Base-by-base conservation (phyloP, 2,797 vertebrate species). In the Antennarius maculatus region DNA sequence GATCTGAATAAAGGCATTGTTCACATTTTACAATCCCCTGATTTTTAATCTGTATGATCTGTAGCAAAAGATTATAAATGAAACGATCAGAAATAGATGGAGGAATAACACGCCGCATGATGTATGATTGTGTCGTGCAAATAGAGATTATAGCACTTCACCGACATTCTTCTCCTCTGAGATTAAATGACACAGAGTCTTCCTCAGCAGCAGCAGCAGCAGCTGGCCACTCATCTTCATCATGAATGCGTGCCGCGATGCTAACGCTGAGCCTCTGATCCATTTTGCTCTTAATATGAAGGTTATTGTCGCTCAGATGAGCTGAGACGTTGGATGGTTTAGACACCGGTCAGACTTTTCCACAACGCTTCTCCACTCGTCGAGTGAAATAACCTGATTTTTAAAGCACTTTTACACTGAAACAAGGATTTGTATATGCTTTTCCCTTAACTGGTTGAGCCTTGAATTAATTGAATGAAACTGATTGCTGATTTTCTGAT, bases 381-480 rank as follows among this genome's bases (percentile, higher is more conserved):
- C 50, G 66, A 80, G 85, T 70, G 77, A 51, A 82, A 87, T 90
- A 86, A 88, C 67, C 80, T 75, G 63, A 23, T 59, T 70, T 43
- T 74, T 81, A 18, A 76, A 81, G 77, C 85, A 53, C 41, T 79
- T 70, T 64, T 54, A 74, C 68, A 54, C 42, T 64, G 54, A 81
- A 56, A 61, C 66, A 28, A 76, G 31, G 50, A 62, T 86, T 77
- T 78, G 53, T 58, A 50, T 64, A 76, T 83, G 80, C 86, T 88
- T 86, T 84, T 87, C 80, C 89, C 59, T 92, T 90, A 86, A 92
- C 83, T 64, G 77, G 86, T 82, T 89, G 82, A 86, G 87, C 89
- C 80, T 84, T 75, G 46, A 75, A 67, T 75, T 69, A 69, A 81
- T 78, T 70, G 70, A 84, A 71, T 80, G 71, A 39, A 84, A 66